Conservation (phyloP, 2,113 vertebrate species). For the Apaloderma vittatum region DNA sequence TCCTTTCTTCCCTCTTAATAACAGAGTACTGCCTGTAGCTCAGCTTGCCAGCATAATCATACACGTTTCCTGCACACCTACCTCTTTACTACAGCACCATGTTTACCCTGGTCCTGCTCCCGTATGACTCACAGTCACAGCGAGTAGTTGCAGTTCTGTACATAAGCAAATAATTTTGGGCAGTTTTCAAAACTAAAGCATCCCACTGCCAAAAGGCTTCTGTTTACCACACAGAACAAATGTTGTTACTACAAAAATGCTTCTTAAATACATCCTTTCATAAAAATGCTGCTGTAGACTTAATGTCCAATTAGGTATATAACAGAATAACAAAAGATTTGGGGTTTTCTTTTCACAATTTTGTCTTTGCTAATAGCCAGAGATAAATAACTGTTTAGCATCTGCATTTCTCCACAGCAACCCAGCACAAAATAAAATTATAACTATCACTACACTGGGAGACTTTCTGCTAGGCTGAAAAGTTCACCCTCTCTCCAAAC, state of each 20-base stretch:
- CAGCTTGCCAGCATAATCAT: conserved; percentile 18
- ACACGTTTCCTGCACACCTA: background rate
- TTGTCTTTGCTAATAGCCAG: conserved; percentile 69
- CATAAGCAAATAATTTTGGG: conserved; percentile 79
- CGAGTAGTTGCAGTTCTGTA: conserved; percentile 62
- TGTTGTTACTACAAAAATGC: conserved; percentile 75
- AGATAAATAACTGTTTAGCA: conserved; percentile 72
- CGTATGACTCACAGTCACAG: conserved; percentile 47
- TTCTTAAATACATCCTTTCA: conserved; percentile 78
- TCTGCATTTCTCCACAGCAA: conserved; percentile 54
- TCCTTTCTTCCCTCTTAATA: background rate
- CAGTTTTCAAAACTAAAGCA: conserved; percentile 75
- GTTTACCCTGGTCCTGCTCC: conserved; percentile 40
- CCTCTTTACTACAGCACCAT: background rate
- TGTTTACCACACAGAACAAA: conserved; percentile 80
- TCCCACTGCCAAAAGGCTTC: conserved; percentile 76
- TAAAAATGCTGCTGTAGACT: conserved; percentile 56
- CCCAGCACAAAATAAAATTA: background rate
- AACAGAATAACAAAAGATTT: conserved; percentile 41
- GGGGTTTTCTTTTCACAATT: conserved; percentile 66
- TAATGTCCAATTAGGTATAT: conserved; percentile 76
- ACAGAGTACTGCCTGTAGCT: background rate
- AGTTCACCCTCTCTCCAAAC: background rate
- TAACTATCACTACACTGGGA: background rate
- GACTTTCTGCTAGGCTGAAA: background rate